Conservation (phyloP, 2,888 invertebrate genomes). For the Mythimna ferrago region DNA sequence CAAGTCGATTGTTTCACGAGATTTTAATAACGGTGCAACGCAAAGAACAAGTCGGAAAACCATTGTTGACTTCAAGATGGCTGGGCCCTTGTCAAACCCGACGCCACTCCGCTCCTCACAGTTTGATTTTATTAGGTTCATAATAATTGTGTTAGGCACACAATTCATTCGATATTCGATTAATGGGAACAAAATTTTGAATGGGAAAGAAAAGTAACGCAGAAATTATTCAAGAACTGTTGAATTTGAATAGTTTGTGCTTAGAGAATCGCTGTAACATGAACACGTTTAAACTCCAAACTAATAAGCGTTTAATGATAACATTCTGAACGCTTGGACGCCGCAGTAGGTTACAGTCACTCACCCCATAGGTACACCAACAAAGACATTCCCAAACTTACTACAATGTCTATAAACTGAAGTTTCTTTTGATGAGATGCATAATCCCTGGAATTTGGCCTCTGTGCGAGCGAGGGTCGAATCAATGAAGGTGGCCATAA, state of each 20-base stretch:
- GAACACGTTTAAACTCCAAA: neutral
- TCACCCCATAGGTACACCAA: conserved; percentile 47
- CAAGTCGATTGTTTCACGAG: conserved; percentile 90
- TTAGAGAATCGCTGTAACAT: neutral
- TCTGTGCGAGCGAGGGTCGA: conserved; percentile 61
- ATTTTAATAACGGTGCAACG: conserved; percentile 91
- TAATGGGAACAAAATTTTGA: conserved; percentile 6
- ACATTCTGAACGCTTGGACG: conserved; percentile 1
- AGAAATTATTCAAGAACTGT: neutral
- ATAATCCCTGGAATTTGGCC: conserved; percentile 58
- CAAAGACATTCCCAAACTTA: conserved; percentile 61
- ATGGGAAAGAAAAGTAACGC: neutral
- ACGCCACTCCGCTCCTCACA: conserved; percentile 62
- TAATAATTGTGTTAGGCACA: conserved; percentile 41
- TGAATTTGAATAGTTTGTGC: neutral
- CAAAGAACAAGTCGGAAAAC: conserved; percentile 86
- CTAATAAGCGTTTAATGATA: conserved; percentile 6
- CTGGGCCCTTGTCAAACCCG: conserved; percentile 69
- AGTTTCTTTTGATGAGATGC: conserved; percentile 66
- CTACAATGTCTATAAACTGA: conserved; percentile 53
- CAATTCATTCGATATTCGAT: conserved; percentile 50
- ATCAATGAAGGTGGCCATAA: conserved; percentile 68
- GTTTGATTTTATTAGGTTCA: conserved; percentile 78
- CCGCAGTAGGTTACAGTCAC: conserved; percentile 6
- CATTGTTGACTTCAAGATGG: conserved; percentile 89